Conservation (phyloP, 1,140 invertebrate genomes). For the Bombus polaris region DNA sequence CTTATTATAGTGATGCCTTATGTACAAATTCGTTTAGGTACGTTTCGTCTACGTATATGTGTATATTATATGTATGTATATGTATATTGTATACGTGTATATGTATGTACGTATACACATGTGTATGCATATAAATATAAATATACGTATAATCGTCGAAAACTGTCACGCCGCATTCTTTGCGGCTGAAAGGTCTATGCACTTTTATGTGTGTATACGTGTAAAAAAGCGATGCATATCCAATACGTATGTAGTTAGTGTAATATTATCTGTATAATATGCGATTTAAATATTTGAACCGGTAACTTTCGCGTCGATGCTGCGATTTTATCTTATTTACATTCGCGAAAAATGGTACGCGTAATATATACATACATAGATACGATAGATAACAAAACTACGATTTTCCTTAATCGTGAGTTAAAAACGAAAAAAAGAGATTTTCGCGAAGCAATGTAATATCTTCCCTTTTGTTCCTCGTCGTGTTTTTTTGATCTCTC, state of each 20-base stretch:
- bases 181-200: slow-evolving; percentile 39
- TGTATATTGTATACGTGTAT: slow-evolving; percentile 4
- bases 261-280: slow-evolving; percentile 68
- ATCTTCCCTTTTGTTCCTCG: background rate
- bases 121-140: slow-evolving; percentile 15
- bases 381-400: slow-evolving; percentile 14
- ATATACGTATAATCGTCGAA: slow-evolving; percentile 18
- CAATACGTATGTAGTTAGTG: slow-evolving; percentile 63
- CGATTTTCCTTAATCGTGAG: background rate
- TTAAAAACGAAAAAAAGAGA: slow-evolving; percentile 3
- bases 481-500: background rate
- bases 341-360: slow-evolving; percentile 29
- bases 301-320: background rate
- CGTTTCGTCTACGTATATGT: slow-evolving; percentile 24
- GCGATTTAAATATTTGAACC: slow-evolving; percentile 50
- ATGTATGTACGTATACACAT: slow-evolving; percentile 15
- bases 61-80: slow-evolving; percentile 3
- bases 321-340: slow-evolving; percentile 26
- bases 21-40: slow-evolving; percentile 59
- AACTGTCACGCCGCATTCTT: slow-evolving; percentile 9
- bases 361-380: slow-evolving; percentile 14
- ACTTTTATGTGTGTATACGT: slow-evolving; percentile 59
- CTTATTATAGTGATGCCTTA: slow-evolving; percentile 61
- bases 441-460: slow-evolving; percentile 44
- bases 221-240: slow-evolving; percentile 59